These are phyloP conservation scores for Embiotoca jacksoni DNA, from an alignment of 2,113 vertebrate species.

Conservation along the genomic window DNA sequence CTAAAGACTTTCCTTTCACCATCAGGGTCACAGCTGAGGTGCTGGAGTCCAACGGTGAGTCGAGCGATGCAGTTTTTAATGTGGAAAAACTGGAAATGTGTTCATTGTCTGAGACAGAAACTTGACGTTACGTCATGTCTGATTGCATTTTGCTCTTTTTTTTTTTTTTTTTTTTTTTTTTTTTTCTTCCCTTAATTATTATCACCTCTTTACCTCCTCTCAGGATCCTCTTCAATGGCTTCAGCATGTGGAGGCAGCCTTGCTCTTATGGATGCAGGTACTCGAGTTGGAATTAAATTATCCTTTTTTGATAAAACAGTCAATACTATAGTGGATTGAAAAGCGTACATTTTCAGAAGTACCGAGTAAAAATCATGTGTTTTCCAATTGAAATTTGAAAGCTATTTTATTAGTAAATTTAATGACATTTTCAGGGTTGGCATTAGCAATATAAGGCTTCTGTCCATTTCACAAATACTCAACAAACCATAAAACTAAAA, in stretches of 20 bases:
- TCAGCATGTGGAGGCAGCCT: conserved; percentile 95
- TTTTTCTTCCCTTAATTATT: too few species aligned
- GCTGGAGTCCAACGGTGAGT: conserved; percentile 96
- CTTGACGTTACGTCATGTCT: neutral
- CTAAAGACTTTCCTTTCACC: conserved; percentile 96
- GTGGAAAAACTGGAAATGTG: neutral
- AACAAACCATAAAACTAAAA: neutral
- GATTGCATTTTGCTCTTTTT: neutral
- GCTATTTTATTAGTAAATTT: neutral
- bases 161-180: too few species aligned
- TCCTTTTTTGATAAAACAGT: too few species aligned
- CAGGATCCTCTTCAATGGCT: conserved; percentile 98
- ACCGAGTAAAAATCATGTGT: neutral
- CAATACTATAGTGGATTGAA: too few species aligned
- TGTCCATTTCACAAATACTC: neutral
- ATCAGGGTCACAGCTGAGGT: conserved; percentile 97
- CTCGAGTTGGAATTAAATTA: neutral
- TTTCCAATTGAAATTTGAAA: neutral
- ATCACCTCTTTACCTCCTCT: neutral
- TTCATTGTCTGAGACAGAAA: neutral
- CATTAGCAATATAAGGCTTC: too few species aligned
- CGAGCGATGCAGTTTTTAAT: neutral
- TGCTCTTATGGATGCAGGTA: conserved; percentile 98
- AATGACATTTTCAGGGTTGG: too few species aligned
- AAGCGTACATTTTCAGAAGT: too few species aligned